Percentiles rank a stretch among this genome's conserved stretches.
These are phyloP conservation scores for Geodia barretti DNA, from an alignment of 37 sponge, comb jelly and placozoan genomes.

Conservation along the genomic window DNA sequence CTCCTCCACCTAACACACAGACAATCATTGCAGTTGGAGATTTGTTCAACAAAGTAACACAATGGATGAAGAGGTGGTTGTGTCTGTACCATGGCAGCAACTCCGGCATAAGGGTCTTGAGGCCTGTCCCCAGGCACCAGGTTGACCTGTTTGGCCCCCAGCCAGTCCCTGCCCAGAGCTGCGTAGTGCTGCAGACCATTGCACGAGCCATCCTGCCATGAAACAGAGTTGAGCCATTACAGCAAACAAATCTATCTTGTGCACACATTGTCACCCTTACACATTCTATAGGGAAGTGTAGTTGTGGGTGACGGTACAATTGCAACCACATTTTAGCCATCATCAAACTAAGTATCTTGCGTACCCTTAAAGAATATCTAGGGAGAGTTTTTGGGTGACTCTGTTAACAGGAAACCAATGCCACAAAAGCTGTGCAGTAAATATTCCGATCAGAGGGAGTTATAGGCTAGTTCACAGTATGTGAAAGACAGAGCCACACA, in stretches of 20 bases:
- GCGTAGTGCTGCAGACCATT: conserved; percentile 99
- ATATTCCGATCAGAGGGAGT: too few relatives aligned
- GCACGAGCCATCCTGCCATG: conserved; percentile 88
- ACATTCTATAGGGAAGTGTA: too few relatives aligned
- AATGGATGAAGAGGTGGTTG: too few relatives aligned
- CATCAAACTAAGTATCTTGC: too few relatives aligned
- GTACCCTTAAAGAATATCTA: too few relatives aligned
- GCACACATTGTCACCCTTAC: too few relatives aligned
- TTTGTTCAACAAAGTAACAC: not conserved
- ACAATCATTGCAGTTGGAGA: not conserved
- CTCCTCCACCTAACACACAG: conserved; percentile 66
- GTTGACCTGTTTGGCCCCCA: conserved; percentile 89
- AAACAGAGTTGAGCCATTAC: not conserved
- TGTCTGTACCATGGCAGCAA: conserved; percentile 67
- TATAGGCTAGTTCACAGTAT: not conserved
- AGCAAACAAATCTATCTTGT: not conserved
- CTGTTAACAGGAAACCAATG: too few relatives aligned
- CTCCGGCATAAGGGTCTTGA: conserved; percentile 87
- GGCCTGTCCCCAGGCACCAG: conserved; percentile 77
- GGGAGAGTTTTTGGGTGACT: too few relatives aligned
- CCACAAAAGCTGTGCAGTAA: too few relatives aligned
- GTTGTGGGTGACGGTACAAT: too few relatives aligned
- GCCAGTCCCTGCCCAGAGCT: conserved; percentile 91
- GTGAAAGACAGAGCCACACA: too few relatives aligned
- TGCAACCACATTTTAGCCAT: too few relatives aligned